Conservation (phyloP, 1,140 invertebrate species). For the Brachionus koreanus region DNA sequence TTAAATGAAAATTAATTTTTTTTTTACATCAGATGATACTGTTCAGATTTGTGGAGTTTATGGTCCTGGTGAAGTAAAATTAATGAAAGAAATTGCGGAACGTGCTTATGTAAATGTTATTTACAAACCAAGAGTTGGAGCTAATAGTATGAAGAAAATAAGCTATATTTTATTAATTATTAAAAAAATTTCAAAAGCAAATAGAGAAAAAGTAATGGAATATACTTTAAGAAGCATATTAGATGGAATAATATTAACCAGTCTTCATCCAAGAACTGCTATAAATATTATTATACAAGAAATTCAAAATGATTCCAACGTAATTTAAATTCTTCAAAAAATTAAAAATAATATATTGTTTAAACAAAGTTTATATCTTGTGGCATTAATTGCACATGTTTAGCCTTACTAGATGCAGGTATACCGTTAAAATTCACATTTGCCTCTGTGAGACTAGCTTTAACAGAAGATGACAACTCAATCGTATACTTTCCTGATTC, state of each 20-base stretch:
- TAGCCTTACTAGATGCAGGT: constrained; percentile 74
- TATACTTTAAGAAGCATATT: constrained; percentile 70
- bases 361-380: constrained; percentile 68
- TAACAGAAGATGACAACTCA: constrained; percentile 3
- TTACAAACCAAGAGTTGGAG: constrained; percentile 71
- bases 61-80: constrained; percentile 75
- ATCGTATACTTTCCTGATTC: constrained; percentile 15
- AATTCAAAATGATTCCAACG: constrained; percentile 75
- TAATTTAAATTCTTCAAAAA: constrained; percentile 55
- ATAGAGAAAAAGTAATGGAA: constrained; percentile 71
- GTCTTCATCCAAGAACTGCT: constrained; percentile 71
- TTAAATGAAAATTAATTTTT: no score
- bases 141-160: constrained; percentile 63
- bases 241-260: constrained; percentile 67
- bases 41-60: constrained; percentile 64
- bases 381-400: constrained; percentile 73
- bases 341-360: neutral
- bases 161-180: constrained; percentile 6
- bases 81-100: constrained; percentile 72
- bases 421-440: constrained; percentile 73
- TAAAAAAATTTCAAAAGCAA: constrained; percentile 55
- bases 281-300: constrained; percentile 78
- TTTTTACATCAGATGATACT: constrained; percentile 35
- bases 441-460: constrained; percentile 64
- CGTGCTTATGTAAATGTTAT: constrained; percentile 73